These are phyloP conservation scores for Campopleginae sp. DNA, from an alignment of 2,888 invertebrate species.

Conservation along the genomic window DNA sequence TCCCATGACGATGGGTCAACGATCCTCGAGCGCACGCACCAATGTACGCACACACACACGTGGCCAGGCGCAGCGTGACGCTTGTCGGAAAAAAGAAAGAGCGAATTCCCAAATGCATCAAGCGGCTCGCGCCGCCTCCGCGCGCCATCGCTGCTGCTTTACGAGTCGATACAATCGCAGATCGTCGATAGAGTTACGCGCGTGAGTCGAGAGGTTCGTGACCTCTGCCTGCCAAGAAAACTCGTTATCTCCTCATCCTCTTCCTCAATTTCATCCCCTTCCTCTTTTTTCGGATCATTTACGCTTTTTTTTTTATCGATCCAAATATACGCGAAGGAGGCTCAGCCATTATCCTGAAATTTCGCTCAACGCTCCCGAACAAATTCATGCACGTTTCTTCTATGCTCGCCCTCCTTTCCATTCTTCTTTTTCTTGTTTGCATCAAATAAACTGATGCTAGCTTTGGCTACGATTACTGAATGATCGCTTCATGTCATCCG, in stretches of 20 bases:
- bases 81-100: neutral
- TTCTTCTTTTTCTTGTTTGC: no score
- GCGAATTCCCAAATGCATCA: conserved; percentile 16
- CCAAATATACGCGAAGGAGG: neutral
- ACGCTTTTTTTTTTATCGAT: neutral
- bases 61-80: neutral
- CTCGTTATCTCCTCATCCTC: conserved; percentile 14
- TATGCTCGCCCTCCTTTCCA: no score
- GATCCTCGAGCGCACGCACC: conserved; percentile 27
- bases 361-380: neutral
- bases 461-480: no score
- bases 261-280: neutral
- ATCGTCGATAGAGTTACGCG: conserved; percentile 46
- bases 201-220: conserved; percentile 48
- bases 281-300: neutral
- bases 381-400: neutral
- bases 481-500: no score
- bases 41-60: neutral
- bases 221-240: conserved; percentile 29
- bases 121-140: neutral
- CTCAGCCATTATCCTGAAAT: neutral
- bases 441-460: no score
- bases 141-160: conserved; percentile 14
- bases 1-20: conserved; percentile 30
- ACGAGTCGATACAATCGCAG: conserved; percentile 60